Evolutionary conservation across 30 jellyfish, hydroid and myxozoan genomes (phyloP).

Genomic region (Catostylus mosaicus): DNA sequence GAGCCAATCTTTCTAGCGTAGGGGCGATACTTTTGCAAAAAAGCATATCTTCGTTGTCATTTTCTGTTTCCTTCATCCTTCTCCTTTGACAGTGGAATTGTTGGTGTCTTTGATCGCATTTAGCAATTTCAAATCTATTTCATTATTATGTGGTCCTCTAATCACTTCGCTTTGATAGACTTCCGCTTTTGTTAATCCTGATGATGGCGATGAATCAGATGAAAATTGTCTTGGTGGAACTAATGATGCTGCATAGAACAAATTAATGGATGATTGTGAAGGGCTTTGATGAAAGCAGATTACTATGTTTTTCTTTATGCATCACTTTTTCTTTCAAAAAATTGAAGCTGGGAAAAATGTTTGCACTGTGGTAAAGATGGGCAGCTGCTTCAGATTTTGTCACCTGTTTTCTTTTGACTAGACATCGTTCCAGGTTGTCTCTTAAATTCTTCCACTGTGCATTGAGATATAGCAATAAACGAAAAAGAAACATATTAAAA

Average conservation of each 20-base stretch:
- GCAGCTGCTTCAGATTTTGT: conserved; percentile 11
- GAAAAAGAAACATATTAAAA: conserved; percentile 6
- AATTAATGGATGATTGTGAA: not conserved
- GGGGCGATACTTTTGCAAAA: no score
- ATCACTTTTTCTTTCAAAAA: not conserved
- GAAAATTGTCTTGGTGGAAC: not conserved
- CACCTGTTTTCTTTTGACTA: conserved; percentile 8
- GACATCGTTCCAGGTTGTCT: conserved; percentile 4
- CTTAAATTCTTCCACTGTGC: conserved; percentile 7
- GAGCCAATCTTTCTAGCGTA: not conserved
- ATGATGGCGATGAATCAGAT: not conserved
- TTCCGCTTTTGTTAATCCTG: not conserved
- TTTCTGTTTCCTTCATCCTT: not conserved
- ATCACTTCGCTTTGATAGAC: not conserved
- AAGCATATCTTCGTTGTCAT: not conserved
- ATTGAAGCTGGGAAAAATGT: not conserved
- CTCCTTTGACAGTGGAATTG: not conserved
- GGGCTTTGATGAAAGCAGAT: not conserved
- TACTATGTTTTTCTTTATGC: not conserved
- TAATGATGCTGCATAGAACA: not conserved
- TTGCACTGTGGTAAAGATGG: conserved; percentile 4
- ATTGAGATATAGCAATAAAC: not conserved
- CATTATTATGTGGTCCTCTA: not conserved
- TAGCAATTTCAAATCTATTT: not conserved
- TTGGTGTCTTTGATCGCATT: conserved; percentile 5